phyloP scores from a whole-genome alignment of 2,113 vertebrate species.

The Uropsilus gracilis region DNA sequence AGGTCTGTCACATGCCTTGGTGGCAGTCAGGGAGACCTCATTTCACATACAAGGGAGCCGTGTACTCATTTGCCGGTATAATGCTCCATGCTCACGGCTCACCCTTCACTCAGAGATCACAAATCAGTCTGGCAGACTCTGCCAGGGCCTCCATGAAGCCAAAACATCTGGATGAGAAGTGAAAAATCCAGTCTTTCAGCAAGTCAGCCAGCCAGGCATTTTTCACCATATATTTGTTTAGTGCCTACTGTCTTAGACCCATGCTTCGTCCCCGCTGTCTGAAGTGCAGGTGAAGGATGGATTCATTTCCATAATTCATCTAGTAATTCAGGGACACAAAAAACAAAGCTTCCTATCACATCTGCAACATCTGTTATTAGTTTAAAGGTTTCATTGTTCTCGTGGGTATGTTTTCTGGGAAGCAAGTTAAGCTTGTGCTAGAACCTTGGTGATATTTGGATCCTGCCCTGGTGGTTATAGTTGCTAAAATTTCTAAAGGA shows the following conservation, averaged over 20 bases:
- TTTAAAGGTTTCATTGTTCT: constrained; percentile 52
- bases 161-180: constrained; percentile 73
- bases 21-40: constrained; percentile 30
- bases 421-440: constrained; percentile 1
- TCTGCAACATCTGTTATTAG: constrained; percentile 65
- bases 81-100: constrained; percentile 24
- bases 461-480: neutral
- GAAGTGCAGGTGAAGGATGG: constrained; percentile 69
- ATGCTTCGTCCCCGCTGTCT: constrained; percentile 68
- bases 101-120: constrained; percentile 64
- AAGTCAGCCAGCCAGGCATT: constrained; percentile 59
- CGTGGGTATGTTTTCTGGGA: constrained; percentile 64
- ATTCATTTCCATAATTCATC: constrained; percentile 64
- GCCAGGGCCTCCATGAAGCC: constrained; percentile 30
- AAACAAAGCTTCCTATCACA: constrained; percentile 55
- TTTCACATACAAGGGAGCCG: neutral
- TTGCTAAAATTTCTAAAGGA: constrained; percentile 46
- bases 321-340: constrained; percentile 51
- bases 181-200: constrained; percentile 69
- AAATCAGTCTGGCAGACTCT: constrained; percentile 64
- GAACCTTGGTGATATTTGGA: constrained; percentile 2
- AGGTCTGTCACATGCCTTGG: neutral
- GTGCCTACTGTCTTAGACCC: constrained; percentile 59
- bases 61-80: constrained; percentile 17
- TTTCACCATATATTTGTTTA: constrained; percentile 68